Evolutionary conservation across 2,113 vertebrate species (phyloP).

Genomic region (Falcunculus frontatus): DNA sequence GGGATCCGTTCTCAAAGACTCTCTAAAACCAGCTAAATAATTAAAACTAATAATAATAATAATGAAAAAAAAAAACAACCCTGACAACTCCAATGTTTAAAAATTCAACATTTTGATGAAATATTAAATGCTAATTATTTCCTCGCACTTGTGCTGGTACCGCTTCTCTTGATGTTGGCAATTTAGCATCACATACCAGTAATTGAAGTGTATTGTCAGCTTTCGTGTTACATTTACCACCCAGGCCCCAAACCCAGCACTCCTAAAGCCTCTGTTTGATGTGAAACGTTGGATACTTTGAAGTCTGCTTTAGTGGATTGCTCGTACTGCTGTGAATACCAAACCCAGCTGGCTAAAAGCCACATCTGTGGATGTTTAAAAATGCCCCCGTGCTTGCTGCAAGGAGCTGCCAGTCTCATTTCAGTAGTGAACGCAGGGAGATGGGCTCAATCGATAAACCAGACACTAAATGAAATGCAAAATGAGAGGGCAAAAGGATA

Average conservation of each 20-base stretch:
- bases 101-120: constrained; percentile 28
- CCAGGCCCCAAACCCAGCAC: background rate
- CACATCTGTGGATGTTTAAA: background rate
- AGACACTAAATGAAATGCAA: background rate
- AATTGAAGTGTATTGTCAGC: background rate
- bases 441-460: background rate
- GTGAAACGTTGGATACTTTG: background rate
- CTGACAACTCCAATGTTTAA: background rate
- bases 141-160: background rate
- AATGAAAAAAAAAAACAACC: background rate
- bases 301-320: background rate
- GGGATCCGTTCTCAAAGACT: background rate
- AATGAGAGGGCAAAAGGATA: background rate
- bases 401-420: background rate
- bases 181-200: background rate
- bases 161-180: background rate
- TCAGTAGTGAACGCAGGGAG: background rate
- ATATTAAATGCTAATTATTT: constrained; percentile 43
- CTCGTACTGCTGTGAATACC: background rate
- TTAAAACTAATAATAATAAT: constrained; percentile 26
- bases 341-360: background rate
- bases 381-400: background rate
- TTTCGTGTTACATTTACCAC: background rate
- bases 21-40: constrained; percentile 13
- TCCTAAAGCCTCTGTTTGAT: background rate